Conservation (phyloP, 2,113 vertebrate genomes). For the Bettongia penicillata region DNA sequence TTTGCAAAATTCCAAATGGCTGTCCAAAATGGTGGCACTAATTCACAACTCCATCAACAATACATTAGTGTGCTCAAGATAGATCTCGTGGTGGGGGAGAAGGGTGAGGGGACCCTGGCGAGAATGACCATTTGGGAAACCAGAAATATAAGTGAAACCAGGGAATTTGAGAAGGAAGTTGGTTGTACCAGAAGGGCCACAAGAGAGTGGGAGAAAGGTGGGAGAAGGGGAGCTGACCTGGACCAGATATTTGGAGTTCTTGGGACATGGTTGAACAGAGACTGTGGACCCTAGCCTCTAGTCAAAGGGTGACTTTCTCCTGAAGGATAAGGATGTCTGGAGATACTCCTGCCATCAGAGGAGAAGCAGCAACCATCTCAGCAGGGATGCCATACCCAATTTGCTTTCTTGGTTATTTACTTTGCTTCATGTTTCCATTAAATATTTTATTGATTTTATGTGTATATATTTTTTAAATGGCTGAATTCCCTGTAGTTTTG, state of each 20-base stretch:
- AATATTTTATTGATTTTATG: neutral
- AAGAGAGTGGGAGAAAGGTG: neutral
- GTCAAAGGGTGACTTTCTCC: neutral
- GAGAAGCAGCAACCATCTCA: neutral
- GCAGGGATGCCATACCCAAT: neutral
- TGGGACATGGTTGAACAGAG: neutral
- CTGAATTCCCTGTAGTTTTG: neutral
- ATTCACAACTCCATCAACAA: neutral
- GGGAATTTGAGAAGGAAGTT: neutral
- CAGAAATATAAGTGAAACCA: no score
- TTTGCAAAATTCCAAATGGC: neutral
- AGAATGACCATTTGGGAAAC: neutral
- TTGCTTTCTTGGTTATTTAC: neutral
- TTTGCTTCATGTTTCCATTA: neutral
- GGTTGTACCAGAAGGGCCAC: neutral
- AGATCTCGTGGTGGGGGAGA: neutral
- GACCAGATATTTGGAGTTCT: neutral
- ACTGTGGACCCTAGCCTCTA: neutral
- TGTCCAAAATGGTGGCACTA: neutral
- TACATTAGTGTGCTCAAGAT: neutral
- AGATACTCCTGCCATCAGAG: neutral
- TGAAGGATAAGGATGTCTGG: neutral
- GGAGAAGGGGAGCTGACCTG: neutral
- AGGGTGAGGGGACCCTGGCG: no score
- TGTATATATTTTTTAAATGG: neutral